phyloP scores from a whole-genome alignment of 2,797 vertebrate genomes.

The Malurus leucopterus region DNA sequence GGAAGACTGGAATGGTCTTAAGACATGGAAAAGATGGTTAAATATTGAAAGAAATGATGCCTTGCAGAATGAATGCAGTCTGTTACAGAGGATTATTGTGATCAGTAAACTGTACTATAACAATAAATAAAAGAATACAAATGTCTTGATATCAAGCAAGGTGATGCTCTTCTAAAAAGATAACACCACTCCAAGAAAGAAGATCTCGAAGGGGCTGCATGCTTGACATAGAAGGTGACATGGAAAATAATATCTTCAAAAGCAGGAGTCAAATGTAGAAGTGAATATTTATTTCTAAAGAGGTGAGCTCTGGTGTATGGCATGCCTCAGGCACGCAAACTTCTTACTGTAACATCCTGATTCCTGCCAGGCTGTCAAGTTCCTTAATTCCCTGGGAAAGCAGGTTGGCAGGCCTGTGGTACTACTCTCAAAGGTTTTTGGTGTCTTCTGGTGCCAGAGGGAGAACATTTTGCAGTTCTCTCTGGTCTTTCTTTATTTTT shows the following conservation, averaged over 20 bases:
- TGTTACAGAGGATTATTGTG: background rate
- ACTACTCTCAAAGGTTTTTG: background rate
- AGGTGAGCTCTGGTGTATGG: background rate
- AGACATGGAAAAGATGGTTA: background rate
- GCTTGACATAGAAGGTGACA: background rate
- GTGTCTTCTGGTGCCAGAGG: background rate
- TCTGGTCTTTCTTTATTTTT: background rate
- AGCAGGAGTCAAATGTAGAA: background rate
- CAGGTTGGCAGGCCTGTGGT: background rate
- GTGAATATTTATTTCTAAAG: background rate
- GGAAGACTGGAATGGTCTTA: background rate
- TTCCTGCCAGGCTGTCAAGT: background rate
- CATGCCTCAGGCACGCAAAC: background rate
- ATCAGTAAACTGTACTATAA: background rate
- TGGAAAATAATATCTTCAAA: background rate
- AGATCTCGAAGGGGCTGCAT: background rate
- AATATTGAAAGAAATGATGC: background rate
- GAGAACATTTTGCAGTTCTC: background rate
- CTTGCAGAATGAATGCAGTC: background rate
- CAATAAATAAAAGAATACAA: background rate
- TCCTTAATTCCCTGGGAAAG: background rate
- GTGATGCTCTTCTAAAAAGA: background rate
- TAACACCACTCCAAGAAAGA: background rate
- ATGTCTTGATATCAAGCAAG: background rate
- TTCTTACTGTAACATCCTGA: background rate